phyloP scores from a whole-genome alignment of 1,140 invertebrate genomes.

The Tenebrio molitor region DNA sequence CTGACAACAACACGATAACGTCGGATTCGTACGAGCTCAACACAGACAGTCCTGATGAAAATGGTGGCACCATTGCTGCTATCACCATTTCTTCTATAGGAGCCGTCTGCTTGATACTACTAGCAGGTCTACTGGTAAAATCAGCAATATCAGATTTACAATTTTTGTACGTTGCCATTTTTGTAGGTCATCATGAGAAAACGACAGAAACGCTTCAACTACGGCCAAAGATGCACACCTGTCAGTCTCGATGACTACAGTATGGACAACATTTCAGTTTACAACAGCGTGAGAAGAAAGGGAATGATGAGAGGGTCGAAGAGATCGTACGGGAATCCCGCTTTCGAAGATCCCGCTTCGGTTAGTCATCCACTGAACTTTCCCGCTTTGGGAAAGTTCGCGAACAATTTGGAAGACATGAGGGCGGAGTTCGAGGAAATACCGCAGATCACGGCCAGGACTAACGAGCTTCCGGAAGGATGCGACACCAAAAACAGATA shows the following conservation, averaged over 20 bases:
- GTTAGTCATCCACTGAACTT: conserved; percentile 82
- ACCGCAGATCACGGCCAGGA: conserved; percentile 80
- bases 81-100: conserved; percentile 71
- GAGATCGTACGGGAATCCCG: conserved; percentile 90
- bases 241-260: conserved; percentile 91
- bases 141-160: conserved; percentile 5
- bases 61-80: conserved; percentile 68
- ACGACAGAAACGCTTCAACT: conserved; percentile 76
- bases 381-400: conserved; percentile 80
- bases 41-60: conserved; percentile 36
- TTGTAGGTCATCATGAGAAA: conserved; percentile 79
- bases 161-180: conserved; percentile 42
- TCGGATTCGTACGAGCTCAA: conserved; percentile 38
- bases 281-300: conserved; percentile 82
- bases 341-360: conserved; percentile 89
- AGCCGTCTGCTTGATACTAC: conserved; percentile 71
- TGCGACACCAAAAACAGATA: conserved; percentile 94
- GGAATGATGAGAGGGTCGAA: conserved; percentile 82
- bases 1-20: conserved; percentile 26
- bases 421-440: conserved; percentile 84
- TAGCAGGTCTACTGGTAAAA: conserved; percentile 77
- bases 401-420: conserved; percentile 78
- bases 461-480: conserved; percentile 86
- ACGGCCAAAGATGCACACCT: conserved; percentile 88
- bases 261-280: conserved; percentile 89